Conservation (phyloP, 64 coral and sea anemone species). For the Montipora foliosa region DNA sequence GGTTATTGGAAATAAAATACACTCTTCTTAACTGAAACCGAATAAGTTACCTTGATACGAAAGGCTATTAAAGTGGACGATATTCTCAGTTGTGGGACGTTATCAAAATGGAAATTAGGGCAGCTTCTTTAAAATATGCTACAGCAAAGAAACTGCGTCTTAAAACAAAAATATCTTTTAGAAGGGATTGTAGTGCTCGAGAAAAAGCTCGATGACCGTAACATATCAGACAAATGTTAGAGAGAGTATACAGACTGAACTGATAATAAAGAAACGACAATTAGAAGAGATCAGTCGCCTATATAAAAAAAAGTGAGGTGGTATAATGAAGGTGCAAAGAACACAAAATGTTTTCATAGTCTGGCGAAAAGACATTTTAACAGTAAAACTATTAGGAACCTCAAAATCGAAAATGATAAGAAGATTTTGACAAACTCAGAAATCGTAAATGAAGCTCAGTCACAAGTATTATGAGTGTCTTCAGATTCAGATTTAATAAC, state of each 20-base stretch:
- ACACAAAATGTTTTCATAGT: not conserved
- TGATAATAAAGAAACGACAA: not conserved
- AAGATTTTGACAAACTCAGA: not conserved
- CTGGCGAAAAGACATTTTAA: not conserved
- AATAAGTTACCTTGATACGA: not conserved
- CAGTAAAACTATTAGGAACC: not conserved
- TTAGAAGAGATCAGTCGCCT: not conserved
- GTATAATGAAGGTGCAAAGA: not conserved
- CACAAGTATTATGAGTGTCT: not conserved
- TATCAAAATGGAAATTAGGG: not conserved
- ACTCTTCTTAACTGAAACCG: not conserved
- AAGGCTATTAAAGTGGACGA: not conserved
- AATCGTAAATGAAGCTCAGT: not conserved
- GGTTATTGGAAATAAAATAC: not conserved
- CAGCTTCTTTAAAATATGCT: not conserved
- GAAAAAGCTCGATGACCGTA: not conserved
- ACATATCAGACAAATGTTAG: not conserved
- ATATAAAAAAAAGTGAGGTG: not conserved
- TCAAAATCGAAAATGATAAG: not conserved
- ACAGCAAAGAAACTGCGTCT: not conserved
- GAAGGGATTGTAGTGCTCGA: not conserved
- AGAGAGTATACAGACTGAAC: not conserved
- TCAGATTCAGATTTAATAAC: not conserved
- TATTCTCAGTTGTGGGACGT: not conserved
- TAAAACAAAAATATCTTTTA: not conserved